These are phyloP conservation scores for Cnemophilus loriae DNA, from an alignment of 2,113 vertebrate species.

Conservation along the genomic window DNA sequence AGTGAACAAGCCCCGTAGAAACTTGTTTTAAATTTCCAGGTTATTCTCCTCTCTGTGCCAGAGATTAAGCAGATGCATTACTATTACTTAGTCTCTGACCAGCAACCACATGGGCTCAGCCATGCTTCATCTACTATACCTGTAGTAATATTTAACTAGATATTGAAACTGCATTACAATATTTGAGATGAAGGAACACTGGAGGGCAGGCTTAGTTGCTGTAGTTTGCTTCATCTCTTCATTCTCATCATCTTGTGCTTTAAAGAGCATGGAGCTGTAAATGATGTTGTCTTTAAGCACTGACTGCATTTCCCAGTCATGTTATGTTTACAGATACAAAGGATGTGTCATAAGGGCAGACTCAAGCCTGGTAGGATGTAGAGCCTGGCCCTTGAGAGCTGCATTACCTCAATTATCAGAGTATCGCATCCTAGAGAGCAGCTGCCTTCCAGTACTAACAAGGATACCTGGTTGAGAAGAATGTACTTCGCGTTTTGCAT, in stretches of 20 bases:
- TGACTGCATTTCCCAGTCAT: neutral
- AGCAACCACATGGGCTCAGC: neutral
- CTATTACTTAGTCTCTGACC: neutral
- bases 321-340: neutral
- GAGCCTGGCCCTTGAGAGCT: neutral
- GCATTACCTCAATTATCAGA: neutral
- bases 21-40: neutral
- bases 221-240: neutral
- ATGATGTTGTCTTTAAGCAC: neutral
- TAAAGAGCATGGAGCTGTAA: neutral
- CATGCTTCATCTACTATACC: neutral
- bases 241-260: neutral
- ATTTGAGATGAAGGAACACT: neutral
- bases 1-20: neutral
- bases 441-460: neutral
- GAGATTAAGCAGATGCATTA: neutral
- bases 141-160: neutral
- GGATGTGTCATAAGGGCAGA: neutral
- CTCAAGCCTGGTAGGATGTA: neutral
- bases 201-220: neutral
- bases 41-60: neutral
- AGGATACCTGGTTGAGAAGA: neutral
- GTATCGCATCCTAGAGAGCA: neutral
- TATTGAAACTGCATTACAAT: neutral
- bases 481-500: neutral